These are phyloP conservation scores for Mergus octosetaceus DNA, from an alignment of 2,797 vertebrate genomes.

Conservation along the genomic window DNA sequence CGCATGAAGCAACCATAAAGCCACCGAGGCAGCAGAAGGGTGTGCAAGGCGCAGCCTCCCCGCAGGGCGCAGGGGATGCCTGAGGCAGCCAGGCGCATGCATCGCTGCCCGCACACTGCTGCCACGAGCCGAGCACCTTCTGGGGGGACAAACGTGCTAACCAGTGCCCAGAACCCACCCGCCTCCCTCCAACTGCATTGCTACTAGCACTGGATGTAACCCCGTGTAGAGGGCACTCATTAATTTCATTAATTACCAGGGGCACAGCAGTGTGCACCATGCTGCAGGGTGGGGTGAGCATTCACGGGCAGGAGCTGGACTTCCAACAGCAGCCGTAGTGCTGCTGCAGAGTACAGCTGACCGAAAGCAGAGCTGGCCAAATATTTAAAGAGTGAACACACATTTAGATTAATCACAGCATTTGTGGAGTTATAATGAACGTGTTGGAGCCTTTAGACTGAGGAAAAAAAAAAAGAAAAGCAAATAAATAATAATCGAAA, in stretches of 20 bases:
- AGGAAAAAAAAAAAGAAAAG: not conserved
- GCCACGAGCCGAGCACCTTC: not conserved
- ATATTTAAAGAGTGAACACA: not conserved
- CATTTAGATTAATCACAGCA: not conserved
- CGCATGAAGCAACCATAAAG: too few species aligned
- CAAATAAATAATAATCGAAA: not conserved
- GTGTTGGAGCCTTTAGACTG: not conserved
- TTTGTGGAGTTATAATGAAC: not conserved
- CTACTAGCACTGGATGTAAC: accelerated
- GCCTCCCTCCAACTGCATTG: not conserved
- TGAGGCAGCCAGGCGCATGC: too few species aligned
- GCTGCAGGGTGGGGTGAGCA: not conserved
- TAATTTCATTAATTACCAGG: too few species aligned
- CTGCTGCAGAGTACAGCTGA: not conserved
- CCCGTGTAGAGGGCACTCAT: not conserved
- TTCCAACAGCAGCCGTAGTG: accelerated
- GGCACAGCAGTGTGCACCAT: accelerated
- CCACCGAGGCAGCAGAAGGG: too few species aligned
- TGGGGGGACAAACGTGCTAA: too few species aligned
- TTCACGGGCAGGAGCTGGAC: accelerated
- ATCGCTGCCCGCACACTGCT: too few species aligned
- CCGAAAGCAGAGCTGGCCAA: not conserved
- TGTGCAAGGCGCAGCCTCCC: too few species aligned
- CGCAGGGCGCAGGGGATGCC: too few species aligned
- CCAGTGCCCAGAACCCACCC: not conserved